These are phyloP conservation scores for Harpalus rufipes DNA, from an alignment of 2,888 invertebrate genomes.

Conservation along the genomic window DNA sequence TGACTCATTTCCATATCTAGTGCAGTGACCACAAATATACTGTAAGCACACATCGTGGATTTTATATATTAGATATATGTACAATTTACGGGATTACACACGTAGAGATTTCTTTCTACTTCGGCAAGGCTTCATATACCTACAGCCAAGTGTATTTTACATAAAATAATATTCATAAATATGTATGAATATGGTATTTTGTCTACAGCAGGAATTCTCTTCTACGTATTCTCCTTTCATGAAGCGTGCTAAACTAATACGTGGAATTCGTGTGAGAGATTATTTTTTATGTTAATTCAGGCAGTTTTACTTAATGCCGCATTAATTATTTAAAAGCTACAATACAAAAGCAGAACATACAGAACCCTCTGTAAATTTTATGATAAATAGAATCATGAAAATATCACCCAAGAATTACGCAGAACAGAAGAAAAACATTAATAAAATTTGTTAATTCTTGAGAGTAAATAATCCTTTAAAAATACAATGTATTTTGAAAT, in stretches of 20 bases:
- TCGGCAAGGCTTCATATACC: not conserved
- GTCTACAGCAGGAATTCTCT: constrained; percentile 49
- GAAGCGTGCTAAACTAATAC: constrained; percentile 51
- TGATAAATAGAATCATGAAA: not conserved
- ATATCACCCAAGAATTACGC: no score
- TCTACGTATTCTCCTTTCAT: constrained; percentile 31
- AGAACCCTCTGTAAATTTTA: not conserved
- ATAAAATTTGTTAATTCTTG: no score
- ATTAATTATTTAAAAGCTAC: not conserved
- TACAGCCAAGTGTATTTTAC: constrained; percentile 56
- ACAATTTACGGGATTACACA: constrained; percentile 57
- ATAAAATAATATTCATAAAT: constrained; percentile 64
- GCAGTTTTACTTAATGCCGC: not conserved
- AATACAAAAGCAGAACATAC: not conserved
- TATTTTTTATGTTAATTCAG: constrained; percentile 45
- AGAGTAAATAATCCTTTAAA: no score
- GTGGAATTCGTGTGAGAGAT: constrained; percentile 24
- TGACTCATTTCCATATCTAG: no score
- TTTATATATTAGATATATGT: constrained; percentile 7
- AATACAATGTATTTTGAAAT: no score
- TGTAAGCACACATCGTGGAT: not conserved
- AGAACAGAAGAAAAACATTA: no score
- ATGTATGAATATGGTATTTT: constrained; percentile 62
- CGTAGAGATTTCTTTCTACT: constrained; percentile 52
- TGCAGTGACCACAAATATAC: no score